Base-by-base conservation (phyloP, 2,113 vertebrate genomes). In the Oceanodroma tethys region DNA sequence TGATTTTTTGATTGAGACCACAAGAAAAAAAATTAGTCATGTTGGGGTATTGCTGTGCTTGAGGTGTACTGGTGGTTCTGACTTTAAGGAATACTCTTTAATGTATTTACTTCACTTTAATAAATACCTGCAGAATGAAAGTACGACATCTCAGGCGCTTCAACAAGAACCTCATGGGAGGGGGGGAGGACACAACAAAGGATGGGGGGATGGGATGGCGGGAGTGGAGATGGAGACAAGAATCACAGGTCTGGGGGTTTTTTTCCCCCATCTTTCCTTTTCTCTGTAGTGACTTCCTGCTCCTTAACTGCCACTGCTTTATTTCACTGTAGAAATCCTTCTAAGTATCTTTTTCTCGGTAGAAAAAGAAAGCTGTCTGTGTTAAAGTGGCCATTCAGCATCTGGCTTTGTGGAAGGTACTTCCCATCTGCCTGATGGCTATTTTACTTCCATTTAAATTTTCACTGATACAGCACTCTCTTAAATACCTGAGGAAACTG, bases 141-240 rank as follows among this genome's bases (percentile, higher is more conserved):
- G 11, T 42, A 70, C 32, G 17, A 66, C 23, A 42, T n/a, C 9
- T 67, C 52, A 42, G 4, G 3, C 59, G 7, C 25, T 95, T 59
- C 32, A 67, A 17, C 21, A 82, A 29, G 50, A 75, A n/a, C 6
- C 4, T 75, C 19, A 30, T 0, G 0, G 15, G 1, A 1, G 6
- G 4, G 3, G 4, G 4, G 0, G 3, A 11, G 1, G 13, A 42
- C 25, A 52, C 29, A 32, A 30, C 22, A 23, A 7, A 42, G 6
- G 30, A 36, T 30, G 14, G 23, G 12, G 18, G 9, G 4, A 67
- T 2, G 7, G 45, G 10, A 52, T 62, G 3, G 8, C 5, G 1
- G 9, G 4, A 5, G 10, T 2, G 2, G 11, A 63, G 21, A 26
- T 32, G 22, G 15, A 43, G 19, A 8, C 45, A 81, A 56, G 8